Base-by-base conservation (phyloP, 1,140 invertebrate genomes). In the Lordiphosa stackelbergi region DNA sequence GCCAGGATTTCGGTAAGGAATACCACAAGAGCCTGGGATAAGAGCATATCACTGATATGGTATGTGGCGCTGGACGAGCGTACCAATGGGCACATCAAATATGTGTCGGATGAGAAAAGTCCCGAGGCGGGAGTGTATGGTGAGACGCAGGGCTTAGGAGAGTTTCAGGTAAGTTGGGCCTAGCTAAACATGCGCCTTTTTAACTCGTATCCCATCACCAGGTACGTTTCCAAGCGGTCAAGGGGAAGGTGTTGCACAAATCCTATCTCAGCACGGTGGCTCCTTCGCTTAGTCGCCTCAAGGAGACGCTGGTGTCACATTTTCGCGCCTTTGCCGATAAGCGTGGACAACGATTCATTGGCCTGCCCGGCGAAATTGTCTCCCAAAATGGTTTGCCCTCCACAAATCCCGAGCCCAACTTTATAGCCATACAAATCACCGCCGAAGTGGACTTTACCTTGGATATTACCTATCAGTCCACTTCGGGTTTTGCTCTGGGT, bases 401-500 rank as follows among this genome's bases (percentile, higher is more conserved):
- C 22, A 86, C 87, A 10, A 89, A 90, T 56, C 70, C 89, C 10
- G 89, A 91, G 55, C 91, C 94, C 0, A 97, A 97, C 88, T 95
- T 97, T 64, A 91, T 97, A 9, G 95, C 93, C 2, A 93, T 92
- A 13, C 94, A 95, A 88, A 89, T 97, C 46, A 93, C 94, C 2
- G 93, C 92, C 0, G 92, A 92, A 72, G 89, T 95, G 2, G 96
- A 96, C 0, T 95, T 97, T 74, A 91, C 93, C 16, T 89, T 98
- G 54, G 96, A 98, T 84, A 89, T 98, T 0, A 91, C 93, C 7
- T 98, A 94, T 86, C 94, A 97, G 72, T 95, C 94, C 0, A 92
- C 90, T 1, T 88, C 88, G 5, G 85, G 69, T 0, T 85, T 73
- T 31, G 69, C 75, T 0, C 35, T 75, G 10, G 71, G 70, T 19